Conservation (phyloP, 2,113 vertebrate species). For the Chamaea fasciata region DNA sequence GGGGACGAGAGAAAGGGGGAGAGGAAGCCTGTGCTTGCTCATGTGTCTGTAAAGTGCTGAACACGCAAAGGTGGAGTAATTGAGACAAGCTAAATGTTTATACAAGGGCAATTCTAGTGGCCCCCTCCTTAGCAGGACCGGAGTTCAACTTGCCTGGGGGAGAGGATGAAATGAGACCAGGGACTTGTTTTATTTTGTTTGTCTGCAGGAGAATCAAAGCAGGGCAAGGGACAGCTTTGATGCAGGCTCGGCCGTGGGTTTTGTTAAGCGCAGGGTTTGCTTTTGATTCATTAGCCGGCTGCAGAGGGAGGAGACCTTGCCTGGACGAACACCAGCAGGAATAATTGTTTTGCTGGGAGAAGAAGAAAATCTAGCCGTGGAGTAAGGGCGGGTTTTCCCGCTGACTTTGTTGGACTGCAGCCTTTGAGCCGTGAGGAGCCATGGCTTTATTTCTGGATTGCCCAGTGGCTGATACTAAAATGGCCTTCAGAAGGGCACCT, state of each 20-base stretch:
- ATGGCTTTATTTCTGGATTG: neutral
- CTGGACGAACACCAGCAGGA: neutral
- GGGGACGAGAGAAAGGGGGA: neutral
- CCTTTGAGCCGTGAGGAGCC: neutral
- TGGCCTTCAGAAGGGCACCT: neutral
- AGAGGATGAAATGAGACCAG: constrained; percentile 21
- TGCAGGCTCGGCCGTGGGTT: neutral
- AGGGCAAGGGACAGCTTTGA: constrained; percentile 20
- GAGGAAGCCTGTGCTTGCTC: neutral
- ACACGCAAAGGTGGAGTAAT: neutral
- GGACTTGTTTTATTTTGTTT: neutral
- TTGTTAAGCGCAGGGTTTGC: neutral
- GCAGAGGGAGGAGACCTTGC: neutral
- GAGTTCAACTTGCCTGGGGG: constrained; percentile 42
- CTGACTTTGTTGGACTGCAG: neutral
- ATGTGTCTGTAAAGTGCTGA: constrained; percentile 30
- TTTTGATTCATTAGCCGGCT: constrained; percentile 12
- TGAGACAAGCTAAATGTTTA: constrained; percentile 35
- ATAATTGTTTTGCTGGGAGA: neutral
- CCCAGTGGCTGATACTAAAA: neutral
- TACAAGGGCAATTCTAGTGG: neutral
- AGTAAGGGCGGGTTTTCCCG: constrained; percentile 19
- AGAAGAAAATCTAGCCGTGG: neutral
- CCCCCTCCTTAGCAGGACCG: neutral
- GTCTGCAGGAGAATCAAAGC: neutral